Evolutionary conservation across 1,140 invertebrate genomes (phyloP), one percentile per base, ranked within the genome.

Genomic region (Brachionus koreanus): DNA sequence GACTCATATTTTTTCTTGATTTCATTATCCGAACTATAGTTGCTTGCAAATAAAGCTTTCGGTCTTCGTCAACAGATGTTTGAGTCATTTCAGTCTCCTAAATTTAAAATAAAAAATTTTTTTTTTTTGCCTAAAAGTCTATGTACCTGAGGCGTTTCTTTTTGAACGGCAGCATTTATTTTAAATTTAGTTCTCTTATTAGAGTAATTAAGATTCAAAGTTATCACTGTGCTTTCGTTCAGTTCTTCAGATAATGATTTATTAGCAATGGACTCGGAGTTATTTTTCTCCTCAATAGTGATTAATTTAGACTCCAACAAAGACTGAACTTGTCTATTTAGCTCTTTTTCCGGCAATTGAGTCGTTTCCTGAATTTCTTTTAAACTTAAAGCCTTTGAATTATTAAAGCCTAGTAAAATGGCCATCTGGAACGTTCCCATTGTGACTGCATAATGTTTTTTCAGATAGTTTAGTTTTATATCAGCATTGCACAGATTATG

Each of bases 11-110:
- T 86, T 91, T 92, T 77, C 96, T 89, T 69, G 95, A 93, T 86
- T 98, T 98, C 96, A 98, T 98, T 85, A 98, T 97, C 83, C 96
- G 90, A 3, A 98, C 96, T 85, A 98, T 96, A 35, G 95, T 94
- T 16, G 96, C 96, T 87, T 99, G 97, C 52, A 99, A 90, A 88
- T 97, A 98, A 87, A 98, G 91, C 90, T 99, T 99, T 16, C 97
- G 89, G 89, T 98, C 97, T 87, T 98, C 96, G 86, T 98, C 96
- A 10, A 98, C 95, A 19, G 94, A 92, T 84, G 92, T 92, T 65
- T 82, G 79, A 7, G 79, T 65, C 23, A 49, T 52, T 69, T 82
- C 79, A 33, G 79, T 65, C n/a, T 82, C 79, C 63, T 81, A 29
- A 33, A 16, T 37, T 23, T 4, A 25, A 65, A n/a, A 7, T 42